Evolutionary conservation across 2,797 vertebrate species (phyloP).

Genomic region (Lacerta agilis): DNA sequence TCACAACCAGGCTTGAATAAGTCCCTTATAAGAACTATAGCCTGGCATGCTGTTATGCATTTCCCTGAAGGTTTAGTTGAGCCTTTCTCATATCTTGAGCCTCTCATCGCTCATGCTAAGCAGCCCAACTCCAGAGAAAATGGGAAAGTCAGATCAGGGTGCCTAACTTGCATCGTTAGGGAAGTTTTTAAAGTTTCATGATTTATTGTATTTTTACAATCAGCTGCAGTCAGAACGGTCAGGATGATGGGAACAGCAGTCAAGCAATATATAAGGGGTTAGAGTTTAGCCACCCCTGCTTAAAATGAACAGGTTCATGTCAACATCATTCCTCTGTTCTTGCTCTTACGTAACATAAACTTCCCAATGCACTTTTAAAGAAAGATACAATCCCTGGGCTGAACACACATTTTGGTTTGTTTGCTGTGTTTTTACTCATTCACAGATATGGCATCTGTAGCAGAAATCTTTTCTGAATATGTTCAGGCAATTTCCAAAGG

Average conservation of each 20-base stretch:
- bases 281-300: no score
- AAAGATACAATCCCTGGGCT: constrained; percentile 20
- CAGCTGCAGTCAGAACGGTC: no score
- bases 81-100: neutral
- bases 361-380: constrained; percentile 40
- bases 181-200: no score
- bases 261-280: no score
- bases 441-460: neutral
- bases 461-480: neutral
- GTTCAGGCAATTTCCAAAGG: constrained; percentile 19
- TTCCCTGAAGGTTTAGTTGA: neutral
- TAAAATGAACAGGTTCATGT: no score
- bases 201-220: no score
- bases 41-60: neutral
- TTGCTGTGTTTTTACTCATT: constrained; percentile 18
- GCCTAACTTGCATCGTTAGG: neutral
- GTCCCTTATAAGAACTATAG: neutral
- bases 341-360: neutral
- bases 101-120: neutral
- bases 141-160: neutral
- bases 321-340: no score
- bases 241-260: no score
- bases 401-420: neutral
- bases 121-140: neutral
- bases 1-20: neutral